Base-by-base conservation (phyloP, 1,140 invertebrate species). In the Muscidifurax raptorellus region DNA sequence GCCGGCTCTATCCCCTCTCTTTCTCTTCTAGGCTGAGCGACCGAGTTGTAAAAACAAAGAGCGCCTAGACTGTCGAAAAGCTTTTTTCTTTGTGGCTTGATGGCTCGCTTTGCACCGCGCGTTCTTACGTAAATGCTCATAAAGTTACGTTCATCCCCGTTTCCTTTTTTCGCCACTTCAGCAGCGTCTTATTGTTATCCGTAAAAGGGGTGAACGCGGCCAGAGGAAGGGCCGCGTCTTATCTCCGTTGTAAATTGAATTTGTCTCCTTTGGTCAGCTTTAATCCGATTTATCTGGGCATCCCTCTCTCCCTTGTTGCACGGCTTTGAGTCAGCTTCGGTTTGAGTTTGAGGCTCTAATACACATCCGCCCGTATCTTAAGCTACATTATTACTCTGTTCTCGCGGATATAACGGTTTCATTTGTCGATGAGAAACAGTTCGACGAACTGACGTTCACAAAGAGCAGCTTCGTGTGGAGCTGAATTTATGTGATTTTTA, bases 161-260 rank as follows among this genome's bases (percentile, higher is more conserved):
- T 9, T 78, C 28, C 25, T 79, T 79, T 79, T 66, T n/a, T 40
- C 32, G 47, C 77, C 27, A 15, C 59, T 32, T 69, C 36, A 22
- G n/a, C 28, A 30, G 4, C 28, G n/a, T n/a, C 12, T 28, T 32
- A n/a, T 79, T n/a, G 27, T 79, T 79, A 59, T 64, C 52, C 32
- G 22, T n/a, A 59, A 59, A 59, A 59, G 18, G 13, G 6, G 18
- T n/a, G 22, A 7, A n/a, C 52, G 6, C 22, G 44, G n/a, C n/a
- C n/a, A n/a, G 15, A 13, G 44, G 76, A 22, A 36, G 28, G 67
- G 52, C 3, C 15, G 52, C 52, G 64, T 69, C 52, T 80, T 80
- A 69, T 80, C 64, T 69, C 2, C 4, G 36, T 66, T 80, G 30
- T 69, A 80, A 80, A 80, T 80, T 69, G 12, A 69, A 80, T 80